Evolutionary conservation across 2,888 invertebrate genomes (phyloP).

Genomic region (Leptodirus hochenwartii): DNA sequence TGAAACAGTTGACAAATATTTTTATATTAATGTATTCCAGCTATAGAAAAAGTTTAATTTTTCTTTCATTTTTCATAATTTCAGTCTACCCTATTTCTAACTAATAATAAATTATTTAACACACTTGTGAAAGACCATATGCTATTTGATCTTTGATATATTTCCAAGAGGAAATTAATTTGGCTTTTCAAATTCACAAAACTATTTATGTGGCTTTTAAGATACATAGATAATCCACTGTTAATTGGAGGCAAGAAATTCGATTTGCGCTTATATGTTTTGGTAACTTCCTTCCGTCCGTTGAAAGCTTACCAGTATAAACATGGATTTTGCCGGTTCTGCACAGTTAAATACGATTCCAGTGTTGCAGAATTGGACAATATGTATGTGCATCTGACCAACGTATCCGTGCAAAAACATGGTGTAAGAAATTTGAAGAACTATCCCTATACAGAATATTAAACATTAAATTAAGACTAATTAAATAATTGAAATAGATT

Average conservation of each 20-base stretch:
- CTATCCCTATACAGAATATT: no score
- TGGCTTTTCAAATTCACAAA: constrained; percentile 2
- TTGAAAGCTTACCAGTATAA: constrained; percentile 85
- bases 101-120: no score
- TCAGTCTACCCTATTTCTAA: no score
- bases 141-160: no score
- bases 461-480: no score
- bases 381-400: constrained; percentile 89
- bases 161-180: no score
- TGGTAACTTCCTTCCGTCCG: constrained; percentile 86
- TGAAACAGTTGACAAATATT: no score
- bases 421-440: constrained; percentile 46
- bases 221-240: constrained; percentile 86
- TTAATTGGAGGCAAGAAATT: constrained; percentile 93
- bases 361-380: constrained; percentile 76
- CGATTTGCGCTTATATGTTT: constrained; percentile 78
- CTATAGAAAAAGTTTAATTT: no score
- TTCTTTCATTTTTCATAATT: no score
- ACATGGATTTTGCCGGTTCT: constrained; percentile 89
- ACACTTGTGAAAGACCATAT: no score
- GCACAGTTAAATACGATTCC: constrained; percentile 87
- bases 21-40: no score
- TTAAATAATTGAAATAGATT: not conserved
- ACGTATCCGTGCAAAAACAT: constrained; percentile 96
- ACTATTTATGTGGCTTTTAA: constrained; percentile 16